These are phyloP conservation scores for Oscheius onirici DNA, from an alignment of 2,888 invertebrate genomes.

Conservation along the genomic window DNA sequence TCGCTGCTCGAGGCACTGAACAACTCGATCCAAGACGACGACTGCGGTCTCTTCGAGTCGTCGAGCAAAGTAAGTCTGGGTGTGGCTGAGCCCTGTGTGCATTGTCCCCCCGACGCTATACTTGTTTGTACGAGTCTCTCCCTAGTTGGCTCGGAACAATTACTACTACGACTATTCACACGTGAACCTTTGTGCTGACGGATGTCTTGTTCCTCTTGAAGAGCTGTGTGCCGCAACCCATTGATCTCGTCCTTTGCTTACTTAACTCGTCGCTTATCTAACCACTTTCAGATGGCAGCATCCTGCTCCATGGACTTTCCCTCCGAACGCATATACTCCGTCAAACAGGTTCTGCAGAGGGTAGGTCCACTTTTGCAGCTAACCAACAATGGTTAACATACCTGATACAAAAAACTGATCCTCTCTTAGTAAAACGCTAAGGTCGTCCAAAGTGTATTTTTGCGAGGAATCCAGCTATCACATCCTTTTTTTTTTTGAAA, in stretches of 20 bases:
- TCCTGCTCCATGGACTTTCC: constrained; percentile 24
- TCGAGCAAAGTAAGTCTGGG: constrained; percentile 12
- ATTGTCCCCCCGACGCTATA: background rate
- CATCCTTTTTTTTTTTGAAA: no score
- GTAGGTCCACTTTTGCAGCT: constrained; percentile 10
- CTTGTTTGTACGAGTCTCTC: constrained; percentile 21
- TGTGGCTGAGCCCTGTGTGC: background rate
- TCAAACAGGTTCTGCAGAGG: constrained; percentile 41
- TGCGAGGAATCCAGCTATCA: no score
- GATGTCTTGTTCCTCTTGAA: no score
- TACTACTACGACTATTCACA: no score
- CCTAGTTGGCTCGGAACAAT: no score
- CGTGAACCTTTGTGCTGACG: no score
- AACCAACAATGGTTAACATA: no score
- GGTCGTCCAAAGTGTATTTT: no score
- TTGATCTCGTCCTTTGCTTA: constrained; percentile 8
- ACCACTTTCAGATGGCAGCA: constrained; percentile 16
- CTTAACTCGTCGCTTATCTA: constrained; percentile 20
- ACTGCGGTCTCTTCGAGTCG: constrained; percentile 6
- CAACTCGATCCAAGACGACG: constrained; percentile 40
- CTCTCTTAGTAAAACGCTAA: no score
- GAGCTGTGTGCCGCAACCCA: no score
- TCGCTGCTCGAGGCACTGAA: constrained; percentile 40
- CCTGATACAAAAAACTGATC: no score
- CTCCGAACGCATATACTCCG: constrained; percentile 40